Conservation (phyloP, 2,888 invertebrate genomes). For the Bombylius discolor region DNA sequence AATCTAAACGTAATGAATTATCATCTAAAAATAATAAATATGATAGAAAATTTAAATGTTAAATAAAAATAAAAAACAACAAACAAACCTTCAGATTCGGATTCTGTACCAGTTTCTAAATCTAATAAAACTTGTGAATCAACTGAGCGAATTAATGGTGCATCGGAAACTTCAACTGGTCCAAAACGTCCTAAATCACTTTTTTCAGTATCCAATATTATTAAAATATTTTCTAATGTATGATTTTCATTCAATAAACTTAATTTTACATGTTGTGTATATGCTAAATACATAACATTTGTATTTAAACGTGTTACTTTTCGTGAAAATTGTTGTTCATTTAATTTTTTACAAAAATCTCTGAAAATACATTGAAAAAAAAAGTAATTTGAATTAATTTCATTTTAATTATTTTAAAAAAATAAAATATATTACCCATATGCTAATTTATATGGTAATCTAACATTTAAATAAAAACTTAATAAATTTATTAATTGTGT, state of each 20-base stretch:
- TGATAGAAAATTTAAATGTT: background rate
- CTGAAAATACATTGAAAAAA: constrained; percentile 39
- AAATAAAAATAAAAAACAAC: background rate
- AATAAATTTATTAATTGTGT: constrained; percentile 73
- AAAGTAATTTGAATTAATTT: background rate
- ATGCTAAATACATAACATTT: constrained; percentile 65
- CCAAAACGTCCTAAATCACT: constrained; percentile 60
- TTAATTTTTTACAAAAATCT: constrained; percentile 65
- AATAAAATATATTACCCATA: constrained; percentile 41
- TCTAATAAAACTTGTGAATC: constrained; percentile 50
- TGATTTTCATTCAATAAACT: constrained; percentile 50
- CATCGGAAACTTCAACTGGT: constrained; percentile 43
- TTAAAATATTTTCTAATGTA: constrained; percentile 58
- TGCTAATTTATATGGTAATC: constrained; percentile 60
- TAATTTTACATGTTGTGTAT: constrained; percentile 58
- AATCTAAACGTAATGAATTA: constrained; percentile 63
- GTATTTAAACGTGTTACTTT: constrained; percentile 67
- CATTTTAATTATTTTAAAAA: background rate
- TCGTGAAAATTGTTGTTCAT: constrained; percentile 56
- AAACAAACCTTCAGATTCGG: constrained; percentile 48
- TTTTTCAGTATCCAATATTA: constrained; percentile 50
- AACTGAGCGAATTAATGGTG: constrained; percentile 38
- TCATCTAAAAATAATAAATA: constrained; percentile 19
- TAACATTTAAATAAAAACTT: constrained; percentile 69
- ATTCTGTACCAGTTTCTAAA: constrained; percentile 49